These are phyloP conservation scores for Pyrgus malvae DNA, from an alignment of 2,888 invertebrate species.

Conservation along the genomic window DNA sequence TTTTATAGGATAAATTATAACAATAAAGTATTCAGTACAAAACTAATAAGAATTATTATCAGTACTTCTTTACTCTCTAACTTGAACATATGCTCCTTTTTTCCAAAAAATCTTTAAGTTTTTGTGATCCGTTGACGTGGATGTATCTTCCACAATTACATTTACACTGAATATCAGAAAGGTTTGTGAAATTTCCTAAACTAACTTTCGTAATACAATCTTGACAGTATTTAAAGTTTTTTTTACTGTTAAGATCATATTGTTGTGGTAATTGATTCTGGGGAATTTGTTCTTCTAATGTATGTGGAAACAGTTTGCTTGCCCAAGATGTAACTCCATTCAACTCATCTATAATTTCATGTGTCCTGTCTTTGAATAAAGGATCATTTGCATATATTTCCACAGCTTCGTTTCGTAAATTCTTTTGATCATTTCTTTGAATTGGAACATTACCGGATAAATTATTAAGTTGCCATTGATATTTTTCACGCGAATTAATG, in stretches of 20 bases:
- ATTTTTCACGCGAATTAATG: not conserved
- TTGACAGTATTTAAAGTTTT: slow-evolving; percentile 29
- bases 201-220: slow-evolving; percentile 21
- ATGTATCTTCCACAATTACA: slow-evolving; percentile 22
- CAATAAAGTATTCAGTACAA: no score
- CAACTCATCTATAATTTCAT: not conserved
- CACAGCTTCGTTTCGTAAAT: not conserved
- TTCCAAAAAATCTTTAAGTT: not conserved
- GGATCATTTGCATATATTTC: not conserved
- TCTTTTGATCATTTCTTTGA: not conserved
- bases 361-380: not conserved
- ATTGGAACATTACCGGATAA: not conserved
- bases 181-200: not conserved
- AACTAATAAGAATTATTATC: no score
- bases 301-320: not conserved
- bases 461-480: not conserved
- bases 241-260: not conserved
- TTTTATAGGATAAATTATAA: no score
- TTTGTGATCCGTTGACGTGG: not conserved
- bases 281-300: slow-evolving; percentile 5
- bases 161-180: slow-evolving; percentile 18
- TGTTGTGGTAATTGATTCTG: not conserved
- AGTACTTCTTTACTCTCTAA: no score
- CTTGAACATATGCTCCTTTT: not conserved
- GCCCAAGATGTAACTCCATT: not conserved